Evolutionary conservation across 2,888 invertebrate species (phyloP).

Genomic region (Cheilosia soror): DNA sequence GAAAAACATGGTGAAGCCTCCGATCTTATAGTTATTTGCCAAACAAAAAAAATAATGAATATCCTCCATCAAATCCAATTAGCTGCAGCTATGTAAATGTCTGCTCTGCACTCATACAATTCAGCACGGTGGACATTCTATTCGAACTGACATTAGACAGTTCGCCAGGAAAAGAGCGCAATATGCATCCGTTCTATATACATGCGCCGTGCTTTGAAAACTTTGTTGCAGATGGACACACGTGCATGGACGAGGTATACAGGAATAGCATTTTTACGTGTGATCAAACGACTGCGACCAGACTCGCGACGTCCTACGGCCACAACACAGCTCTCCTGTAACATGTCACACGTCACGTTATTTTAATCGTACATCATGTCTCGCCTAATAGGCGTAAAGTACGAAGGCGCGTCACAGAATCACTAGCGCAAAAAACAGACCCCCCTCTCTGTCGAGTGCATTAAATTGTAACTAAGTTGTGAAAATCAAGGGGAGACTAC

Average conservation of each 20-base stretch:
- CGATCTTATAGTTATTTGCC: no score
- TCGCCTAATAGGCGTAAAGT: slow-evolving; percentile 69
- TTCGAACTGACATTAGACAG: slow-evolving; percentile 59
- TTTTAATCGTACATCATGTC: slow-evolving; percentile 73
- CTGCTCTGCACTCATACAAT: slow-evolving; percentile 55
- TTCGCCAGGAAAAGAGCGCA: slow-evolving; percentile 18
- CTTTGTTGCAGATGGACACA: slow-evolving; percentile 69
- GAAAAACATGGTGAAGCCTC: no score
- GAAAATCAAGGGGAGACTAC: slow-evolving; percentile 26
- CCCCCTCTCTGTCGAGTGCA: slow-evolving; percentile 16
- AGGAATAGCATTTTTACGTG: slow-evolving; percentile 28
- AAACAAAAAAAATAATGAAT: background rate
- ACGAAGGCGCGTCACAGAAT: slow-evolving; percentile 62
- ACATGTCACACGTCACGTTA: slow-evolving; percentile 73
- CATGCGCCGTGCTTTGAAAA: background rate
- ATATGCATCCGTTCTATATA: background rate
- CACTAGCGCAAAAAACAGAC: slow-evolving; percentile 32
- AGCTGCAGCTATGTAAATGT: slow-evolving; percentile 54
- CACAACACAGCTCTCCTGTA: slow-evolving; percentile 45
- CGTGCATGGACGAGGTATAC: slow-evolving; percentile 12
- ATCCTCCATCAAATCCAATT: slow-evolving; percentile 66
- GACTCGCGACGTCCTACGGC: slow-evolving; percentile 12
- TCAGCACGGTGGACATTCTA: slow-evolving; percentile 49
- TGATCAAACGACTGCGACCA: slow-evolving; percentile 58
- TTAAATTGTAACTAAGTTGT: slow-evolving; percentile 28